Evolutionary conservation across 2,797 vertebrate genomes (phyloP), one percentile per base, ranked within the genome.

Genomic region (Crax fasciolata): DNA sequence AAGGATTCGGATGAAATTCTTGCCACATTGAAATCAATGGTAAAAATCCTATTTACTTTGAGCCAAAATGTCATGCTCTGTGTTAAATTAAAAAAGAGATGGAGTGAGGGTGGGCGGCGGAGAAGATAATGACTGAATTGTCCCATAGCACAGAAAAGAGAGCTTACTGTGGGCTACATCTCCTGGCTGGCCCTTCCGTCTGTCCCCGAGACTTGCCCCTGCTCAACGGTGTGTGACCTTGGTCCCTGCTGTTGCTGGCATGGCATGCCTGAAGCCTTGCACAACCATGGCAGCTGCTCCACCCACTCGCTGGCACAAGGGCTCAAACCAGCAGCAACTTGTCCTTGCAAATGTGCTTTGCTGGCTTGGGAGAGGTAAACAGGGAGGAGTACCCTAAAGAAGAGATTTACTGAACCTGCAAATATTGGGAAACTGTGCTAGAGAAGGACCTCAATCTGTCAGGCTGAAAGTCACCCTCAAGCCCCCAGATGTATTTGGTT

Each of bases 1-100:
- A 54, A 67, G 39, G 7, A 13, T 81, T 88, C 78, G 82, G 68
- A 81, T 44, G 2, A 89, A 87, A 82, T 43, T 87, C 67, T 70
- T 84, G 28, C 49, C 79, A 89, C 57, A 59, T 35, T 72, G 68
- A 89, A 89, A 63, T 43, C n/a, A 58, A 17, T 28, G n/a, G 32
- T 38, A 68, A 80, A 92, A 94, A 39, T 32, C 39, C 10, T n/a
- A 25, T 16, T 14, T 13, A 61, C 49, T 84, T 41, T 7, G 11
- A 68, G 76, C 76, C 58, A 85, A 89, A 82, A 65, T 46, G 4
- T 87, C 30, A 83, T 44, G 27, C 54, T 85, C 28, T 32, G 59
- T 25, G 59, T 82, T 85, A 71, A 76, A 92, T 57, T 71, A 87
- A 70, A 38, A 43, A 19, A 66, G 46, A 13, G 8, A 84, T 74